Percentiles rank a stretch among this genome's conserved stretches.
These are phyloP conservation scores for Tetranychus urticae DNA, from an alignment of 1,140 invertebrate genomes.

Conservation along the genomic window DNA sequence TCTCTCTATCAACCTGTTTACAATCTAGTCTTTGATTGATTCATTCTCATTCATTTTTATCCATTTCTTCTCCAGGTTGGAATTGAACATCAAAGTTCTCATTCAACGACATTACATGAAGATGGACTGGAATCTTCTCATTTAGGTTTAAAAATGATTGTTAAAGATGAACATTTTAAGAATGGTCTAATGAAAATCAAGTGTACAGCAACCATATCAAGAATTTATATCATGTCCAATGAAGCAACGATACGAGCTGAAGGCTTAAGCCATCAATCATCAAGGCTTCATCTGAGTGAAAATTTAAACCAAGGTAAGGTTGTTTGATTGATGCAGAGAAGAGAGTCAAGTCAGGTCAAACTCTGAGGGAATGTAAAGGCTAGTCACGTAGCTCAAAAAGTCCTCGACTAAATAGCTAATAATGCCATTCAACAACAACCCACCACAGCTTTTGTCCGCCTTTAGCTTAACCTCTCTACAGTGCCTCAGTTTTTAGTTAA, in stretches of 20 bases:
- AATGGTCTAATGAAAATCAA: conserved; percentile 16
- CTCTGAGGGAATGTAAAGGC: no score
- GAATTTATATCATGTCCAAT: conserved; percentile 38
- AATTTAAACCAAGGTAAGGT: background rate
- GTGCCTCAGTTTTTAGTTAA: no score
- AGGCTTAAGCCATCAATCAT: background rate
- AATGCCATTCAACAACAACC: no score
- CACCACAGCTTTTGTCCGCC: no score
- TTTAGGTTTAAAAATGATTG: conserved; percentile 15
- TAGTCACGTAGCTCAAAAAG: no score
- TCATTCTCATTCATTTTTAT: background rate
- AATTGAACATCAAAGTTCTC: background rate
- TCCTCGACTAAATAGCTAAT: no score
- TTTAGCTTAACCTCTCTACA: no score
- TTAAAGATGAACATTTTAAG: conserved; percentile 16
- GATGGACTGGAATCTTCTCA: conserved; percentile 17
- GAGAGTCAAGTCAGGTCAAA: no score
- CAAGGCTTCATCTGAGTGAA: background rate
- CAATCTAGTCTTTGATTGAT: no score
- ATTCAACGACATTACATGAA: conserved; percentile 13
- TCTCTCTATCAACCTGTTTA: no score
- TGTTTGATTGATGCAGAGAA: no score
- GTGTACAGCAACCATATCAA: conserved; percentile 26
- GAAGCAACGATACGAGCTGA: background rate
- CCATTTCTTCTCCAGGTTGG: background rate